Base-by-base conservation (phyloP, 1,140 invertebrate genomes). In the Trichonephila clavipes region DNA sequence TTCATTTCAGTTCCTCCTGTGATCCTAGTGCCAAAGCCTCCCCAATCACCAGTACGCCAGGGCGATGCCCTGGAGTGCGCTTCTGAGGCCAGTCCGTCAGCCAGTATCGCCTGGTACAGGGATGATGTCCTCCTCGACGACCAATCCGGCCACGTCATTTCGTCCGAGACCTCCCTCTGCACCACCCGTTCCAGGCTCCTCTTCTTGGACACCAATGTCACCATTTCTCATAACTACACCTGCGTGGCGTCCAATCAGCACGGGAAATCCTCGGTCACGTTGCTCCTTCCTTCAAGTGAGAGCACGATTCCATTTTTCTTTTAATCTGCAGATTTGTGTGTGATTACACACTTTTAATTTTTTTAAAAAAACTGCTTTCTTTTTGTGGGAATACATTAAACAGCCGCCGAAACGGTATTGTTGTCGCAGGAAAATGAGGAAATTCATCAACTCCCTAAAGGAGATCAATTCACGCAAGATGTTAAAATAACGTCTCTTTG, bases 201-300 rank as follows among this genome's bases (percentile, higher is more conserved):
- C 62, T 19, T 34, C 77, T n/a, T 21, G 14, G 0, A 28, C 19
- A 34, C 34, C 83, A 24, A 72, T 34, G 89, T 85, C 19, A 77
- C 91, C 6, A 0, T 19, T n/a, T 83, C 93, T 5, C 59, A 62
- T 51, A 94, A 94, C 51, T 94, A 94, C 86, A 94, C 94, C 1
- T 94, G 94, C 77, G 44, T 64, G 19, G 94, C 94, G 10, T 12
- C 28, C 19, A 94, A 94, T 72, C 14, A 10, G 19, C 90, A 94
- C 28, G 94, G 94, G 8, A 40, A 24, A 12, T 66, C 94, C 18
- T 12, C 72, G n/a, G 88, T 72, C 66, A 88, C 81, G 16, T 0
- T 91, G 7, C 24, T 24, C 2, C 61, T 87, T 8, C 82, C 21
- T 21, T 3, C 82, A 83, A 24, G 69, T 77, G 16, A 14, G 69